These are phyloP conservation scores for Gymnoscopelus microlampas DNA, from an alignment of 2,797 vertebrate genomes.

Conservation along the genomic window DNA sequence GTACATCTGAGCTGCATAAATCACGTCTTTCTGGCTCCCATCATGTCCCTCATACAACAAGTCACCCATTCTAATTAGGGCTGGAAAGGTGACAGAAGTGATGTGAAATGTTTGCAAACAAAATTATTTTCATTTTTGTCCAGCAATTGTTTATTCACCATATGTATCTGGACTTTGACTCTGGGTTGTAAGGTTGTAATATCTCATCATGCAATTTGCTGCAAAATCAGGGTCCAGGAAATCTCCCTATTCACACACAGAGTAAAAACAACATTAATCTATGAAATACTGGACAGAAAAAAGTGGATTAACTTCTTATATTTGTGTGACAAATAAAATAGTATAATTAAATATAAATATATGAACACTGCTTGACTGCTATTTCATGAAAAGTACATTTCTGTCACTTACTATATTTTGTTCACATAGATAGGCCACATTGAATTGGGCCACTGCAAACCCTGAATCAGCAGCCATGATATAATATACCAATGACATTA, in stretches of 20 bases:
- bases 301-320: background rate
- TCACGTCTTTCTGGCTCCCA: conserved; percentile 58
- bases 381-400: background rate
- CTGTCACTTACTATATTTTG: conserved; percentile 75
- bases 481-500: conserved; percentile 78
- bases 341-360: no score
- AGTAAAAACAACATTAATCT: conserved; percentile 1
- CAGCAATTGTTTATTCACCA: conserved; percentile 59
- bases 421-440: conserved; percentile 82
- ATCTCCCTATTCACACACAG: conserved; percentile 54
- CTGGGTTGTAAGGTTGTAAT: conserved; percentile 82
- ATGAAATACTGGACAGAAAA: background rate
- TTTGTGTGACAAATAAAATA: no score
- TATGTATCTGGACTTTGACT: conserved; percentile 73
- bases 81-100: conserved; percentile 55
- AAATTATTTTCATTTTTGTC: background rate
- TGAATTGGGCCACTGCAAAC: conserved; percentile 81
- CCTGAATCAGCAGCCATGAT: conserved; percentile 82
- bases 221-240: conserved; percentile 70
- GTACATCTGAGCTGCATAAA: conserved; percentile 82
- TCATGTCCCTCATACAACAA: conserved; percentile 70
- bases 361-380: no score
- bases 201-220: conserved; percentile 74
- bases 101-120: background rate
- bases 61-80: conserved; percentile 84